Evolutionary conservation across 2,797 vertebrate species (phyloP), one percentile per base, ranked within the genome.

Genomic region (Poeciliopsis turneri): DNA sequence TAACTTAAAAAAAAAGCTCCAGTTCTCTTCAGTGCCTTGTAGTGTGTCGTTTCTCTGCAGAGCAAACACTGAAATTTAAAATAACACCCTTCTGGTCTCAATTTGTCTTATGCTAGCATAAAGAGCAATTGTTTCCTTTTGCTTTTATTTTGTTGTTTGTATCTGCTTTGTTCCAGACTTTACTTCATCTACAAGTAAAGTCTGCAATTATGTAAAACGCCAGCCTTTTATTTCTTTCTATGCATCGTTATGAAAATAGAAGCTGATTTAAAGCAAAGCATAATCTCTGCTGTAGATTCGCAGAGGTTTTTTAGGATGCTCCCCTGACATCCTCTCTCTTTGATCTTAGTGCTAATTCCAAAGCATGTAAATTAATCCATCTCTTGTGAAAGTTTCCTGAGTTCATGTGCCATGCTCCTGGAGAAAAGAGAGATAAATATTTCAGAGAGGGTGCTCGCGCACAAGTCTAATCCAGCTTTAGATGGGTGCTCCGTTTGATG

Each of bases 291-390:
- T 91, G 80, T 78, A 85, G 86, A 91, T 90, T 79, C 80, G 78
- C 74, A 78, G 89, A 87, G 78, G 82, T 86, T 89, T 91, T 91
- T 74, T 78, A 75, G 80, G 91, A 82, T 84, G 68, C 83, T 92
- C 91, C 91, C 92, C 53, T 83, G 93, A 92, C 86, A 71, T 70
- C 61, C 46, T 45, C 74, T 69, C 3, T 49, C 93, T 96, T 95
- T 95, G 93, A 96, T 95, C 92, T 92, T 57, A 64, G 82, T 49
- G 13, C 89, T 93, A 93, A 94, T 95, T 94, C 93, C 84, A 85
- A 87, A 61, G 93, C 82, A 88, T 91, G 92, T 89, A 89, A 93
- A 94, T 94, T 89, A 95, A 95, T 94, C 93, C 92, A 87, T 85
- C 84, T 84, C 90, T 89, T 89, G 82, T 83, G 84, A 91, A 91